Evolutionary conservation across 2,113 vertebrate genomes (phyloP).

Genomic region (Eublepharis macularius): DNA sequence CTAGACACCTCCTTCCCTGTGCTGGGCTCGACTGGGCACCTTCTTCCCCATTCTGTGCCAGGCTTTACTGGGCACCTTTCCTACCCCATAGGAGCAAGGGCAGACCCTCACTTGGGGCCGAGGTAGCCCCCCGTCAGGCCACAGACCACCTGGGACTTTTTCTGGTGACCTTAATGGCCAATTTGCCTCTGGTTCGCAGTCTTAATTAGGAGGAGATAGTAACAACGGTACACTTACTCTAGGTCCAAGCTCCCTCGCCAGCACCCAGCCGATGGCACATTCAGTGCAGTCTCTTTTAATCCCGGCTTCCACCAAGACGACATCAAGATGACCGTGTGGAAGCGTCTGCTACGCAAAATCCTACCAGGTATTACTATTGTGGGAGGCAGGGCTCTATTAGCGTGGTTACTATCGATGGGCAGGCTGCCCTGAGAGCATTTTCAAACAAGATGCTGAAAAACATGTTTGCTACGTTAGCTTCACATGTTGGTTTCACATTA

Average conservation of each 20-base stretch:
- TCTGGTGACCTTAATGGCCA: no score
- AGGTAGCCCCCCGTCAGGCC: no score
- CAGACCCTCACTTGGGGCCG: no score
- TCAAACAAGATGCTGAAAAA: neutral
- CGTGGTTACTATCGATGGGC: no score
- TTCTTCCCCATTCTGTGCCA: no score
- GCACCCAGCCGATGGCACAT: conserved; percentile 66
- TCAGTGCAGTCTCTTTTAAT: conserved; percentile 81
- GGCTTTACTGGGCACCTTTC: no score
- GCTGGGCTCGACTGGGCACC: no score
- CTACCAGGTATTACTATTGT: conserved; percentile 74
- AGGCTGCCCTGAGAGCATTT: no score
- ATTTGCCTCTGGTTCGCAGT: neutral
- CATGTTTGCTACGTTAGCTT: neutral
- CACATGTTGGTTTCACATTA: no score
- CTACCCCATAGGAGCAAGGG: no score
- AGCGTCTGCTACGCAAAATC: conserved; percentile 79
- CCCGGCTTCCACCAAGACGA: conserved; percentile 83
- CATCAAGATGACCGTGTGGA: conserved; percentile 86
- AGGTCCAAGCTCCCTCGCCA: conserved; percentile 74
- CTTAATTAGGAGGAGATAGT: neutral
- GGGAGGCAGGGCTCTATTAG: neutral
- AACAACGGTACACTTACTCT: neutral
- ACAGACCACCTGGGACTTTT: no score
- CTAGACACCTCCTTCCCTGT: no score